phyloP scores from a whole-genome alignment of 2,113 vertebrate species.

The Dasyornis broadbenti region DNA sequence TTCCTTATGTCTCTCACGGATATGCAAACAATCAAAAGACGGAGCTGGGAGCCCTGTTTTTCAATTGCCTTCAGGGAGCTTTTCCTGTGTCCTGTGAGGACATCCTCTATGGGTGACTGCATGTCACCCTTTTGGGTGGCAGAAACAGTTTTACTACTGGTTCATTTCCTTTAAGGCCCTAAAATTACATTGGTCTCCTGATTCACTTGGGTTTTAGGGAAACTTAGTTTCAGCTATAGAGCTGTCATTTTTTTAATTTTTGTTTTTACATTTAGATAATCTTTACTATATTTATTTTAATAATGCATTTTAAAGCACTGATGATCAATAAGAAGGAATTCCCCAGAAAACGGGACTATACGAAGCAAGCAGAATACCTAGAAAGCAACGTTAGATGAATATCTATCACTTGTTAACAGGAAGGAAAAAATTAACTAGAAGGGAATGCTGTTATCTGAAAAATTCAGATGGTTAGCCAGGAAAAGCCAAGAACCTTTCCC shows the following conservation, averaged over 20 bases:
- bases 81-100: background rate
- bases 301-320: background rate
- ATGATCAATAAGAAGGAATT: background rate
- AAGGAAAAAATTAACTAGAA: background rate
- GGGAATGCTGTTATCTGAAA: background rate
- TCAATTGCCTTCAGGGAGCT: background rate
- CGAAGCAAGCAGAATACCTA: background rate
- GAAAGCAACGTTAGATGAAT: background rate
- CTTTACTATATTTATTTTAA: background rate
- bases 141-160: background rate
- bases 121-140: background rate
- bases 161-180: background rate
- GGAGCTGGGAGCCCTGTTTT: background rate
- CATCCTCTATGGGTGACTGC: background rate
- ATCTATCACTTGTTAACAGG: background rate
- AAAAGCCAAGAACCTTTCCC: background rate
- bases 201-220: background rate
- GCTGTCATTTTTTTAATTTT: background rate
- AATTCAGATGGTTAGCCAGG: background rate
- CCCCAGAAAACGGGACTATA: background rate
- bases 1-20: background rate
- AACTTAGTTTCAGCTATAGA: background rate
- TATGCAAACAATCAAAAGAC: background rate
- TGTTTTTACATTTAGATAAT: background rate
- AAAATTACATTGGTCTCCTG: background rate